Evolutionary conservation across 1,140 invertebrate species (phyloP).

Genomic region (Leptinotarsa texana): DNA sequence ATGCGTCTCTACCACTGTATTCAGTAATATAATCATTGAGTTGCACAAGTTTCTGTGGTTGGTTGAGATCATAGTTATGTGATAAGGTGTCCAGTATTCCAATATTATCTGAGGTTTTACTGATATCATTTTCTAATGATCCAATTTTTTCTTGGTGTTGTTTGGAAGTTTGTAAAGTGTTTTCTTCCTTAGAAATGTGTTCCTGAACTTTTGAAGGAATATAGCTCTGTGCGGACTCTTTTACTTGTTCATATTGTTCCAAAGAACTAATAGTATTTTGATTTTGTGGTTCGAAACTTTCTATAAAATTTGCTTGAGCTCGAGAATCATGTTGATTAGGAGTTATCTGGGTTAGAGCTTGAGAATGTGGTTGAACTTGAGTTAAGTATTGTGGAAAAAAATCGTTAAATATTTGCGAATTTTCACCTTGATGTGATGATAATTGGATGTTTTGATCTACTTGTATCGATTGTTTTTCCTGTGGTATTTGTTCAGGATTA

Average conservation of each 20-base stretch:
- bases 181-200: neutral
- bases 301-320: neutral
- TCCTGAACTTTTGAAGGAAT: conserved; percentile 15
- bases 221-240: conserved; percentile 1
- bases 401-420: neutral
- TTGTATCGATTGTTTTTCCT: neutral
- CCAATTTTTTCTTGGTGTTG: neutral
- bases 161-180: neutral
- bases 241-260: neutral
- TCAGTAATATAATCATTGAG: neutral
- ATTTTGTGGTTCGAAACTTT: neutral
- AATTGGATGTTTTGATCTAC: neutral
- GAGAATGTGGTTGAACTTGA: neutral
- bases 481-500: neutral
- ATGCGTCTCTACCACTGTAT: neutral
- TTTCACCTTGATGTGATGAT: neutral
- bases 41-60: conserved; percentile 11
- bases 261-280: neutral
- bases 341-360: neutral
- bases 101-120: neutral
- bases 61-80: neutral
- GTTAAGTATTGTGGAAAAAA: neutral
- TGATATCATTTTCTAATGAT: neutral
- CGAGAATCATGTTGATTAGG: neutral
- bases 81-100: neutral